Evolutionary conservation across 1,140 invertebrate genomes (phyloP).

Genomic region (Micrasema longulum): DNA sequence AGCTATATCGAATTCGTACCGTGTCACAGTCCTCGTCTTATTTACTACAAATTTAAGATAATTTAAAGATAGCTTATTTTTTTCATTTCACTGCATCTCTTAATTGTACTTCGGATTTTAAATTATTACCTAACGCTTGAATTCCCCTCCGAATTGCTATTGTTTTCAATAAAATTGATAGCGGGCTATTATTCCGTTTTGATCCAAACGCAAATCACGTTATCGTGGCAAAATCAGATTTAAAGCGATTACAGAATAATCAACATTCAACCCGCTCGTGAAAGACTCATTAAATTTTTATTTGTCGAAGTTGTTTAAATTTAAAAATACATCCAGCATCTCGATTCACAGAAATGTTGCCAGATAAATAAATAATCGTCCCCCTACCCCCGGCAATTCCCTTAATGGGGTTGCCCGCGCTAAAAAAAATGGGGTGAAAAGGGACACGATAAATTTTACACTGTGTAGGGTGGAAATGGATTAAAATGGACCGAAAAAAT

Average conservation of each 20-base stretch:
- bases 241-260: conserved; percentile 36
- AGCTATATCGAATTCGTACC: too few species aligned
- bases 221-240: conserved; percentile 9
- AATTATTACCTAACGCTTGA: too few species aligned
- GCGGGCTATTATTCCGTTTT: too few species aligned
- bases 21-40: too few species aligned
- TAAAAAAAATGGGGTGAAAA: conserved; percentile 54
- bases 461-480: conserved; percentile 47
- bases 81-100: too few species aligned
- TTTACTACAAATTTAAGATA: too few species aligned
- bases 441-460: conserved; percentile 52
- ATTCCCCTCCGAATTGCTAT: too few species aligned
- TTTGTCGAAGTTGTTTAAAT: conserved; percentile 36
- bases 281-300: conserved; percentile 32
- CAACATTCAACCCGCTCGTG: conserved; percentile 21
- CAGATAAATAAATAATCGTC: conserved; percentile 42
- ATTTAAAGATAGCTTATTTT: too few species aligned
- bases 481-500: conserved; percentile 53
- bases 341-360: conserved; percentile 19
- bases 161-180: too few species aligned
- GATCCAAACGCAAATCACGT: background rate
- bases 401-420: conserved; percentile 52
- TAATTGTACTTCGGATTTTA: too few species aligned
- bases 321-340: conserved; percentile 12
- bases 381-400: conserved; percentile 45